A percentile compares a stretch with the other conserved stretches of the same genome.
Evolutionary conservation across 2,113 vertebrate genomes (phyloP).

Genomic region (Cathartes aura): DNA sequence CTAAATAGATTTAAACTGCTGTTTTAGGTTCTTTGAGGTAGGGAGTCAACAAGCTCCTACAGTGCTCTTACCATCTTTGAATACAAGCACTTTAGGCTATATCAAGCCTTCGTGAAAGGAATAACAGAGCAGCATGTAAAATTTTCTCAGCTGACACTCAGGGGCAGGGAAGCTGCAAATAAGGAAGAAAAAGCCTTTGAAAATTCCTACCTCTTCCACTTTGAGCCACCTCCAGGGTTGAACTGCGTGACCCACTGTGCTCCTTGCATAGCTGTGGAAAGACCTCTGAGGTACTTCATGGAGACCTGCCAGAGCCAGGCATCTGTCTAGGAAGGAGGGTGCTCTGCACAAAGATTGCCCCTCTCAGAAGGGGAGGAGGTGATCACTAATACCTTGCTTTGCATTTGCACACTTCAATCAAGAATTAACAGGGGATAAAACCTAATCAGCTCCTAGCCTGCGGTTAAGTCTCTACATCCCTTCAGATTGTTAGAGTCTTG

Average conservation of each 20-base stretch:
- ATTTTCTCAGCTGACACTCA: background rate
- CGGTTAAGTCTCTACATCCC: background rate
- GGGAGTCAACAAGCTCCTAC: background rate
- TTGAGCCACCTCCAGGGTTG: background rate
- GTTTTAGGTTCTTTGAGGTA: background rate
- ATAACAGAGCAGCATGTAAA: slow-evolving; percentile 1
- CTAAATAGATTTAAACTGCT: slow-evolving; percentile 5
- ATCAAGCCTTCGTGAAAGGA: background rate
- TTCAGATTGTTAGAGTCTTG: background rate
- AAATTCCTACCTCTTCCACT: background rate
- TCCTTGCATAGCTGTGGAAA: background rate
- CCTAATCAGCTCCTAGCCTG: background rate
- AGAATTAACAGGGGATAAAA: background rate
- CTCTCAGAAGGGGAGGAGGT: background rate
- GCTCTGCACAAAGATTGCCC: background rate
- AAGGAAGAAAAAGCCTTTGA: background rate
- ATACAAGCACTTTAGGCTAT: background rate
- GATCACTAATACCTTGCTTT: background rate
- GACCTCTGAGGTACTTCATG: background rate
- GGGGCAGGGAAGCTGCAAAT: background rate
- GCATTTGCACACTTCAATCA: background rate
- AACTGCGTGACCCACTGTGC: background rate
- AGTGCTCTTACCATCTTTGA: background rate
- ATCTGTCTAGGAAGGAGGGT: background rate
- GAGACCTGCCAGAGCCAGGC: background rate